Base-by-base conservation (phyloP, 1,140 invertebrate genomes). In the Diploscapter pachys region DNA sequence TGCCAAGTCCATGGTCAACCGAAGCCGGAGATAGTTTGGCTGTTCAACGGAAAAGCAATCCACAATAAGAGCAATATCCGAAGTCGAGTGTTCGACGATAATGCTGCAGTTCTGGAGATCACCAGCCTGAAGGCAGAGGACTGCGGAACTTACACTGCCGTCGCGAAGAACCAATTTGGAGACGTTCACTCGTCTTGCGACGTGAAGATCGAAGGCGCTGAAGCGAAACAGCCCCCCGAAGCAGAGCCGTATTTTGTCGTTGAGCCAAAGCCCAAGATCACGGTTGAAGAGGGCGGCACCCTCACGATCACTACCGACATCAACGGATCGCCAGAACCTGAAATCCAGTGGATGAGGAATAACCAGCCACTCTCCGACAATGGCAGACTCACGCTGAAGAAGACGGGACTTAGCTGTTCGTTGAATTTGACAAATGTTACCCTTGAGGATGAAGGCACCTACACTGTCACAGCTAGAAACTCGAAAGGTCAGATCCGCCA, bases 31-130 rank as follows among this genome's bases (percentile, higher is more conserved):
- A 67, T 82, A 11, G 56, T 72, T 11, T 82, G 79, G 81, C 62
- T 82, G 31, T 67, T 74, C 73, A 82, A 82, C 68, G 81, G 81
- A 61, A 80, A 75, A 64, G 81, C 81, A 4, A 75, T 82, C 56
- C 71, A 76, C 52, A 31, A 31, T 31, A 54, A 51, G 52, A 62
- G 65, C 6, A 71, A 71, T 64, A 55, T 57, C 51, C 68, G 71
- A 62, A 72, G n/a, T 48, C 80, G 73, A 65, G 52, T 71, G 65
- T 77, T 80, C 56, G 78, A 81, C 49, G 73, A 81, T 73, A 79
- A 77, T 54, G 72, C 80, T 53, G 81, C 69, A 31, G 64, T 78
- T 48, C 72, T 81, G 31, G 80, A 71, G 11, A 81, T 81, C 63
- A 63, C 54, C 51, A 73, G 73, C 31, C 59, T 80, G 52, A 75